Base-by-base conservation (phyloP, 1,140 invertebrate genomes). In the Globodera ellingtonae region DNA sequence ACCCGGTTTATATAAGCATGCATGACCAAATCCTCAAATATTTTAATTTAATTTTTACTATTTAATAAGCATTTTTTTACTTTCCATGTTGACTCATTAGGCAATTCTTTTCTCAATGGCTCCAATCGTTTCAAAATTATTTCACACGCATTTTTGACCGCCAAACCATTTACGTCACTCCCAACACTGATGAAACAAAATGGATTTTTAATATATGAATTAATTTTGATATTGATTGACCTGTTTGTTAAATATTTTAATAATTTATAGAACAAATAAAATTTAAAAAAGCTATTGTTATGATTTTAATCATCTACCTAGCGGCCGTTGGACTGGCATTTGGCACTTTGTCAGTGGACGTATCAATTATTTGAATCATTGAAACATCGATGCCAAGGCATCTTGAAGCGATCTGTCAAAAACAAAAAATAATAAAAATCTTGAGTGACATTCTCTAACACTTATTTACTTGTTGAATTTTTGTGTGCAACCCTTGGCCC, bases 81-180 rank as follows among this genome's bases (percentile, higher is more conserved):
- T 47, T 35, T 18, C 67, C 95, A 95, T 97, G 79, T 91, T 92
- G n/a, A 92, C 93, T 77, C 93, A 91, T 1, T 10, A 0, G 95
- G 95, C 89, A 94, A 93, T 10, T 92, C 92, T 59, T 93, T 91
- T 81, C 93, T 95, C 82, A 93, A 93, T 1, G 94, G 94, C 83
- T 93, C 91, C 62, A 98, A 89, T 71, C 95, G 90, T 84, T 94
- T 92, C 82, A 93, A 92, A 5, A 98, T 90, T 78, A 90, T 93
- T 75, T 94, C 89, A 85, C 95, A 98, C 5, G 95, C 95, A 89
- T 94, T 91, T 93, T 94, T 87, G 69, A 98, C 92, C 24, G 96
- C 96, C 94, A 96, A 95, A 82, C 96, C 96, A 90, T 98, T 96
- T 0, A 98, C 89, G 92, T 98, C 96, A 3, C 95, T 96, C 9